phyloP scores from a whole-genome alignment of 2,797 vertebrate species.

The Bryconaethiops microstoma region DNA sequence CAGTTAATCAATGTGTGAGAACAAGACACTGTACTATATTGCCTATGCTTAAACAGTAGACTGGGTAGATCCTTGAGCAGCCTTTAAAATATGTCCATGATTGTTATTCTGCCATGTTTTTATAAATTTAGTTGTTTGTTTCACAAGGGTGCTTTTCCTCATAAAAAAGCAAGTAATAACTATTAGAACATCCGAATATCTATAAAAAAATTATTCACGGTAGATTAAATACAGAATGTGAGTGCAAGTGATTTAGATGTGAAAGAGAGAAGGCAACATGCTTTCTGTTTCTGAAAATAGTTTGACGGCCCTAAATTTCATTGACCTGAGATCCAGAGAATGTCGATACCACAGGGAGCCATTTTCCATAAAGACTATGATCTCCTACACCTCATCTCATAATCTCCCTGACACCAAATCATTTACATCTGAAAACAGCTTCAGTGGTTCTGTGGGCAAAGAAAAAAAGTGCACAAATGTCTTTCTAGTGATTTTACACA shows the following conservation, averaged over 20 bases:
- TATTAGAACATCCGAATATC: conserved; percentile 1
- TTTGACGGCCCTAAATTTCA: conserved; percentile 27
- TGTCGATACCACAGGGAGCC: conserved; percentile 27
- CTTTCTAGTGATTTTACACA: conserved; percentile 27
- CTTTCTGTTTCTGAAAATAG: conserved; percentile 15
- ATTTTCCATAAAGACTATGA: conserved; percentile 39
- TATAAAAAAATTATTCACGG: not conserved
- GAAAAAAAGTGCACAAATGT: conserved; percentile 21
- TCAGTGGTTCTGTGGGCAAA: conserved; percentile 22
- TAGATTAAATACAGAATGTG: not conserved
- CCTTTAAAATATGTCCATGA: too few relatives aligned
- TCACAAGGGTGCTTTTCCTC: conserved; percentile 20
- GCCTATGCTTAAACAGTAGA: too few relatives aligned
- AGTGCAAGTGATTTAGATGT: not conserved
- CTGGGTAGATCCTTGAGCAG: too few relatives aligned
- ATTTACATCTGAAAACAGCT: conserved; percentile 44
- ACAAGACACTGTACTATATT: too few relatives aligned
- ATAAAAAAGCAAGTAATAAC: not conserved
- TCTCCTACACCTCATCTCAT: conserved; percentile 26
- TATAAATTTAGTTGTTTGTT: not conserved
- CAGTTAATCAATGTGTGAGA: not conserved
- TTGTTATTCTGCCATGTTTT: not conserved
- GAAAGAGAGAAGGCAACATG: conserved; percentile 16
- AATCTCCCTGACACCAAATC: conserved; percentile 25
- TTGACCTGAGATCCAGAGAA: conserved; percentile 34